Evolutionary conservation across 2,113 vertebrate genomes (phyloP).

Genomic region (Aramus guarauna): DNA sequence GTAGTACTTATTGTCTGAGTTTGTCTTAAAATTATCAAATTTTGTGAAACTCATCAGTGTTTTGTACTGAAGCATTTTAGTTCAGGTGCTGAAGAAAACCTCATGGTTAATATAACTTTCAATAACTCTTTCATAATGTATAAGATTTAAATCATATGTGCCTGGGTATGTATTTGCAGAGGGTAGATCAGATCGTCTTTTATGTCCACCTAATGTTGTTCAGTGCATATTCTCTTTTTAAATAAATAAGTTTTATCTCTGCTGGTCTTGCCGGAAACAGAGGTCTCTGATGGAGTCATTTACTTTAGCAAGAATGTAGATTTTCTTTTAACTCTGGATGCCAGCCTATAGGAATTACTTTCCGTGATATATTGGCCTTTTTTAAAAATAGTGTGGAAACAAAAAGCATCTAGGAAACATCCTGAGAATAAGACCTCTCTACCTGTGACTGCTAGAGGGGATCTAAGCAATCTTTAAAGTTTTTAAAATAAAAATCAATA

Average conservation of each 20-base stretch:
- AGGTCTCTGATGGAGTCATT: not conserved
- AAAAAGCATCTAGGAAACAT: not conserved
- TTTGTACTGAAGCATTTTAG: not conserved
- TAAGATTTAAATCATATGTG: not conserved
- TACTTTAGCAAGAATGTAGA: not conserved
- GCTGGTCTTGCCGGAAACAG: not conserved
- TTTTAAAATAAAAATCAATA: conserved; percentile 13
- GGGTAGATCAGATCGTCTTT: not conserved
- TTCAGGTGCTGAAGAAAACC: not conserved
- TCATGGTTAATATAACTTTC: not conserved
- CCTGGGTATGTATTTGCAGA: not conserved
- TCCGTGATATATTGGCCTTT: not conserved
- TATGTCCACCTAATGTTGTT: not conserved
- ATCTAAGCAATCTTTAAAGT: not conserved
- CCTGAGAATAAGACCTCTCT: not conserved
- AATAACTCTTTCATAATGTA: not conserved
- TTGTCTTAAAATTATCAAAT: not conserved
- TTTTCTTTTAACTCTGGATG: not conserved
- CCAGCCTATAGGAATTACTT: not conserved
- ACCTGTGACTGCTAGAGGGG: not conserved
- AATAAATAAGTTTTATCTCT: not conserved
- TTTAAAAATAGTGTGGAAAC: not conserved
- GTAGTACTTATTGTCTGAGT: not conserved
- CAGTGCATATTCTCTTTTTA: not conserved
- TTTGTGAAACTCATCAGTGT: not conserved